A percentile compares a stretch with the other conserved stretches of the same genome.
phyloP scores from a whole-genome alignment of 1,140 invertebrate genomes.

The Drosophila sproati region DNA sequence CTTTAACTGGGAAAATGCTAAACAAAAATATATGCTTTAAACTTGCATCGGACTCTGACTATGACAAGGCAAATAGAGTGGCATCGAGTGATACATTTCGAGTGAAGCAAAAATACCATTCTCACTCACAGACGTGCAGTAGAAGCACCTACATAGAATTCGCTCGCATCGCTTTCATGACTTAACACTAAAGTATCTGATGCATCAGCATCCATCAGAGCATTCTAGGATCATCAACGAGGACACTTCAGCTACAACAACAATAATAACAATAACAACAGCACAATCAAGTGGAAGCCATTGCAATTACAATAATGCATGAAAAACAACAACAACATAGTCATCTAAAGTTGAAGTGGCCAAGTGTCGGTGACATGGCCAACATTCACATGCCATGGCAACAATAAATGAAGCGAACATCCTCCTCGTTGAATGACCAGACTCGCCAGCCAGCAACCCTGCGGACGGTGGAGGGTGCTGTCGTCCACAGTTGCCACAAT shows the following conservation, averaged over 20 bases:
- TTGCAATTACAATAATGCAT: slow-evolving; percentile 59
- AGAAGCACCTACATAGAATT: slow-evolving; percentile 3
- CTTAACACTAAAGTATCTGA: slow-evolving; percentile 38
- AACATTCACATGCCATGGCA: slow-evolving; percentile 42
- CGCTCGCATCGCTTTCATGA: slow-evolving; percentile 37
- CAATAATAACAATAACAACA: slow-evolving; percentile 17
- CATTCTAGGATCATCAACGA: slow-evolving; percentile 40
- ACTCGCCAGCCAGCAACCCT: not conserved
- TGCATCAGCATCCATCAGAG: slow-evolving; percentile 52
- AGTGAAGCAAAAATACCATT: not conserved
- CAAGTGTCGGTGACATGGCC: slow-evolving; percentile 39
- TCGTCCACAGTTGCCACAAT: slow-evolving; percentile 17
- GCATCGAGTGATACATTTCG: slow-evolving; percentile 15
- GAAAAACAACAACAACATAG: slow-evolving; percentile 27
- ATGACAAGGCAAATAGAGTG: slow-evolving; percentile 15
- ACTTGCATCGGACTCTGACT: slow-evolving; percentile 21
- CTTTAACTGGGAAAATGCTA: not conserved
- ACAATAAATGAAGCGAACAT: slow-evolving; percentile 42
- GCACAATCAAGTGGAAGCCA: slow-evolving; percentile 23
- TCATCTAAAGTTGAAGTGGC: slow-evolving; percentile 30
- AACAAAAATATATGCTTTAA: not conserved
- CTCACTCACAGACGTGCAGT: not conserved
- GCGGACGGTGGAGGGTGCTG: not conserved
- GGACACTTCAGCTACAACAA: slow-evolving; percentile 27
- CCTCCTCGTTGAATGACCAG: slow-evolving; percentile 13